A percentile compares a stretch with the other conserved stretches of the same genome.
phyloP scores from a whole-genome alignment of 1,140 invertebrate genomes.

The Drosophila virilis region DNA sequence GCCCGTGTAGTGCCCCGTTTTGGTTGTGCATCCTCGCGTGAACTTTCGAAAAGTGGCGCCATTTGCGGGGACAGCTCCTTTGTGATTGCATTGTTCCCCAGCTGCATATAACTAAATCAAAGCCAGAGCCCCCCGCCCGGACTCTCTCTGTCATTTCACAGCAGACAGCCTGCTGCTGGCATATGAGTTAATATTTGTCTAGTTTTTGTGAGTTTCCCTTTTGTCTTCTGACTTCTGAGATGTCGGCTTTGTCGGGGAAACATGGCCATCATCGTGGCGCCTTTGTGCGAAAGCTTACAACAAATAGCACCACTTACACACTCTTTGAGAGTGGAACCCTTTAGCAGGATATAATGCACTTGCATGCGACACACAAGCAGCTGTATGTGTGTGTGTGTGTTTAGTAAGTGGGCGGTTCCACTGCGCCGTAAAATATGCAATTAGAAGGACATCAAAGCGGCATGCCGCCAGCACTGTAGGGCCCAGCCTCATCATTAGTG shows the following conservation, averaged over 20 bases:
- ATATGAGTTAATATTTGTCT: conserved; percentile 81
- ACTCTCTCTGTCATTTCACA: conserved; percentile 1
- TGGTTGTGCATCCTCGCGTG: conserved; percentile 23
- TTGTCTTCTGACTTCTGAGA: conserved; percentile 59
- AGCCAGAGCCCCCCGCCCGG: conserved; percentile 3
- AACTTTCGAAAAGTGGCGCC: conserved; percentile 27
- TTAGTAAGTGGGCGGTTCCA: conserved; percentile 39
- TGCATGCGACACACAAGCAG: conserved; percentile 8
- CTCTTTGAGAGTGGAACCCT: conserved; percentile 55
- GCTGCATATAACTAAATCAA: conserved; percentile 9
- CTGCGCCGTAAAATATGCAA: conserved; percentile 81
- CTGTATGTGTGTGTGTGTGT: conserved; percentile 13
- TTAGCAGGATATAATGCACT: conserved; percentile 60
- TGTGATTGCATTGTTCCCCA: conserved; percentile 28
- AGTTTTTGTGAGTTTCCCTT: conserved; percentile 73
- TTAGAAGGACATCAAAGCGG: conserved; percentile 81
- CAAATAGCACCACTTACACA: conserved; percentile 76
- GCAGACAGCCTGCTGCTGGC: conserved; percentile 11
- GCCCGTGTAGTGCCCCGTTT: conserved; percentile 14
- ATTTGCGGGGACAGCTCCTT: conserved; percentile 23
- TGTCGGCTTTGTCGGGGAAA: conserved; percentile 29
- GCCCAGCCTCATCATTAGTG: conserved; percentile 69
- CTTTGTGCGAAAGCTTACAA: conserved; percentile 21
- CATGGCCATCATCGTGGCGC: conserved; percentile 39
- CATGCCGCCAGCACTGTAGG: conserved; percentile 39